phyloP scores from a whole-genome alignment of 2,888 invertebrate species.

The Aphidoletes aphidimyza region DNA sequence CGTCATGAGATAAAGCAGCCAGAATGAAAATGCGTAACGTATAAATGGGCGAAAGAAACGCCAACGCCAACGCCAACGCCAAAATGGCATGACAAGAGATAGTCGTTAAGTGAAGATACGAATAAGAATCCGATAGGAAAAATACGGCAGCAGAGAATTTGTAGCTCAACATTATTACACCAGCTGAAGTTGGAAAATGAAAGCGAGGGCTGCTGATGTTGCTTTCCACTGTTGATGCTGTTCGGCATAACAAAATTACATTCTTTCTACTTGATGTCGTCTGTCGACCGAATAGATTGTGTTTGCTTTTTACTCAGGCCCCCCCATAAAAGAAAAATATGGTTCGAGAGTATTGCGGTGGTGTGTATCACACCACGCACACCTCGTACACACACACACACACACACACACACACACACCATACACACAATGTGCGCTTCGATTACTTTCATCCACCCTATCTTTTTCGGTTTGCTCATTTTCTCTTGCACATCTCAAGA shows the following conservation, averaged over 20 bases:
- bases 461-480: background rate
- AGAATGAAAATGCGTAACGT: background rate
- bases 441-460: constrained; percentile 43
- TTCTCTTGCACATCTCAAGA: constrained; percentile 6
- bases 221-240: background rate
- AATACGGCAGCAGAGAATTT: constrained; percentile 23
- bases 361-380: background rate
- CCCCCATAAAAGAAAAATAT: background rate
- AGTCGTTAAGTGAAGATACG: constrained; percentile 26
- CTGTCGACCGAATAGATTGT: constrained; percentile 15
- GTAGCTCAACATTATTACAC: background rate
- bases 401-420: background rate
- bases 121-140: constrained; percentile 42
- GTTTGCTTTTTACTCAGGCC: background rate
- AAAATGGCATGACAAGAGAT: background rate
- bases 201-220: constrained; percentile 3
- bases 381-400: background rate
- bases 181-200: background rate
- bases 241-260: constrained; percentile 7
- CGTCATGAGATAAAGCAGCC: background rate
- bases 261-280: background rate
- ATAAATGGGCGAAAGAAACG: background rate
- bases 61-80: background rate
- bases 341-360: background rate
- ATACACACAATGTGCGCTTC: constrained; percentile 24